These are phyloP conservation scores for Grantiella picta DNA, from an alignment of 2,113 vertebrate genomes.

Conservation along the genomic window DNA sequence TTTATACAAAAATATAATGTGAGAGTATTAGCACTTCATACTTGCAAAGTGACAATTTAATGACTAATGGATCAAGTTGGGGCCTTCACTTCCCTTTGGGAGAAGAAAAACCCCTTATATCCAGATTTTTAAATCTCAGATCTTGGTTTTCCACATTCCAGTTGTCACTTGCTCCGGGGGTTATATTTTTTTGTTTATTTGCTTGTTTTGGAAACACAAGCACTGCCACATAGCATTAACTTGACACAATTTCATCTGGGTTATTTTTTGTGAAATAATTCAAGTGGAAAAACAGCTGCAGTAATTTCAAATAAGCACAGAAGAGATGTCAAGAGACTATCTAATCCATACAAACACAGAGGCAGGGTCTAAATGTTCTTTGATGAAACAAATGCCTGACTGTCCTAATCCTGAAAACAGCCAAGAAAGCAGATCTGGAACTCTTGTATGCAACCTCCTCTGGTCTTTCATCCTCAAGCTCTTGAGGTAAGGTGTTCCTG, in stretches of 20 bases:
- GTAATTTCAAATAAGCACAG: background rate
- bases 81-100: background rate
- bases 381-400: background rate
- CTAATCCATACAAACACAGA: slow-evolving; percentile 9
- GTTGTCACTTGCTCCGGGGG: background rate
- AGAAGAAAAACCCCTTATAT: background rate
- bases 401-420: background rate
- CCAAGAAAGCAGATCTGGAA: background rate
- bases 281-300: slow-evolving; percentile 55
- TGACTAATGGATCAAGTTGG: background rate
- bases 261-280: slow-evolving; percentile 30
- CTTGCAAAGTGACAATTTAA: background rate
- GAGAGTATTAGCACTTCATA: background rate
- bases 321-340: slow-evolving; percentile 47
- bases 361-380: background rate
- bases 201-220: slow-evolving; percentile 58
- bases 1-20: background rate
- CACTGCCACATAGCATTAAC: slow-evolving; percentile 29
- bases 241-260: slow-evolving; percentile 50
- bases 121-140: background rate
- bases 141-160: slow-evolving; percentile 1
- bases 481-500: slow-evolving; percentile 7
- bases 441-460: background rate
- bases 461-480: background rate
- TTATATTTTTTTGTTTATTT: slow-evolving; percentile 43